phyloP scores from a whole-genome alignment of 2,113 vertebrate species.

The Brachyhypopomus gauderio region DNA sequence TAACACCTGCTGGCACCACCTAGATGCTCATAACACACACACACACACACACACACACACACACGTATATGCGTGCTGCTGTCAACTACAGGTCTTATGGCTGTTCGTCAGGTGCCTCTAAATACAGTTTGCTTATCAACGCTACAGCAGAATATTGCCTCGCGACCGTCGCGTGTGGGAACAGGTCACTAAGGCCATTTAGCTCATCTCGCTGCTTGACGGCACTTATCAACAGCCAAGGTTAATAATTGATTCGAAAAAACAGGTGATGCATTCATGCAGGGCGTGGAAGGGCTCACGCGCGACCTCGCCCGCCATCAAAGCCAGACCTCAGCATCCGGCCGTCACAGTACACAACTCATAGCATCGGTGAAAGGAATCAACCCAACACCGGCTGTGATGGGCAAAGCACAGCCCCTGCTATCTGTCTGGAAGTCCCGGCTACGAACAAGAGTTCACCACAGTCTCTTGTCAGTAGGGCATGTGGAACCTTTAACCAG shows the following conservation, averaged over 20 bases:
- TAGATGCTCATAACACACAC: background rate
- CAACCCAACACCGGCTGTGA: too few relatives aligned
- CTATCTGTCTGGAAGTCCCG: too few relatives aligned
- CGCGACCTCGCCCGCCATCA: too few relatives aligned
- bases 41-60: constrained; percentile 25
- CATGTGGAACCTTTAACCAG: too few relatives aligned
- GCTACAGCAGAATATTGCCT: background rate
- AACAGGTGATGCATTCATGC: background rate
- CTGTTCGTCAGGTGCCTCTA: background rate
- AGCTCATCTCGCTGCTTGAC: constrained; percentile 1
- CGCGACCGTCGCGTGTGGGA: background rate
- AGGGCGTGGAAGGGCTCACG: too few relatives aligned
- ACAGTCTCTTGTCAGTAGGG: too few relatives aligned
- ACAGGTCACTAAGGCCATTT: constrained; percentile 10
- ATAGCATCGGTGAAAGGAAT: too few relatives aligned
- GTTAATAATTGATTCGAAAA: constrained; percentile 33
- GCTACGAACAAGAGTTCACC: too few relatives aligned
- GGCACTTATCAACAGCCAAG: background rate
- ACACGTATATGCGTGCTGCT: constrained; percentile 1
- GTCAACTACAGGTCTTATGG: background rate
- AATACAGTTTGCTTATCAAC: background rate
- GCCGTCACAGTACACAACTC: too few relatives aligned
- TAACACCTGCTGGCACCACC: constrained; percentile 13
- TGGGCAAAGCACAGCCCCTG: too few relatives aligned
- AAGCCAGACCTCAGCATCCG: too few relatives aligned